phyloP scores from a whole-genome alignment of 1,140 invertebrate genomes.

The Drosophila parabipectinata region DNA sequence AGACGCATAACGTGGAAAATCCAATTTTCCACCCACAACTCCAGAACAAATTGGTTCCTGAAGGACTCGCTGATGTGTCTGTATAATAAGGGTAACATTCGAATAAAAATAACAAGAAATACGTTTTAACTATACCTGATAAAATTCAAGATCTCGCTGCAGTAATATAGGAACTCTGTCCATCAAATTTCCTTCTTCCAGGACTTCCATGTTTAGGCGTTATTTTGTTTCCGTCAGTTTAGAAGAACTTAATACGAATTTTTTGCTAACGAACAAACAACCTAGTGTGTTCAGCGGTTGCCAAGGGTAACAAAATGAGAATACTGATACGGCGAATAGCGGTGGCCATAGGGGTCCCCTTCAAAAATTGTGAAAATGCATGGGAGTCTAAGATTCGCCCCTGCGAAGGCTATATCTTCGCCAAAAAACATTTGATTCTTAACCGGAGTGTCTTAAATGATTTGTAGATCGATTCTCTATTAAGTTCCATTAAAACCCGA shows the following conservation, averaged over 20 bases:
- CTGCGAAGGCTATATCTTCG: too few species aligned
- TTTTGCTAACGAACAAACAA: conserved; percentile 53
- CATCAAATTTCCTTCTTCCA: conserved; percentile 94
- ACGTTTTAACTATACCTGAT: conserved; percentile 86
- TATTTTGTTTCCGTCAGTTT: background rate
- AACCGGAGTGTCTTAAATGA: too few species aligned
- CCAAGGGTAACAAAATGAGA: conserved; percentile 5
- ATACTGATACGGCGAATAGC: background rate
- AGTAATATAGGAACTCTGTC: conserved; percentile 91
- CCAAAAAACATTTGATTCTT: too few species aligned
- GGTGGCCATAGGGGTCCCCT: too few species aligned
- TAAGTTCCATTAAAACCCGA: too few species aligned
- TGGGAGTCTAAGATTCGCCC: too few species aligned
- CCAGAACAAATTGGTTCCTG: conserved; percentile 90
- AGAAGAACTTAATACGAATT: background rate
- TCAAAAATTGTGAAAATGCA: too few species aligned
- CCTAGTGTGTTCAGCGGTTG: conserved; percentile 24
- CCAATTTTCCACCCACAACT: conserved; percentile 90
- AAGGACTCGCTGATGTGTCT: conserved; percentile 90
- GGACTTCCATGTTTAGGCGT: conserved; percentile 88
- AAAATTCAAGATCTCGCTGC: conserved; percentile 91
- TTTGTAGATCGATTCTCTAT: too few species aligned
- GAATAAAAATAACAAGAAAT: background rate
- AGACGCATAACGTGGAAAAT: conserved; percentile 91
- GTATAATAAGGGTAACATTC: background rate